These are phyloP conservation scores for Leptinotarsa undecemlineata DNA, from an alignment of 1,140 invertebrate species.

Conservation along the genomic window DNA sequence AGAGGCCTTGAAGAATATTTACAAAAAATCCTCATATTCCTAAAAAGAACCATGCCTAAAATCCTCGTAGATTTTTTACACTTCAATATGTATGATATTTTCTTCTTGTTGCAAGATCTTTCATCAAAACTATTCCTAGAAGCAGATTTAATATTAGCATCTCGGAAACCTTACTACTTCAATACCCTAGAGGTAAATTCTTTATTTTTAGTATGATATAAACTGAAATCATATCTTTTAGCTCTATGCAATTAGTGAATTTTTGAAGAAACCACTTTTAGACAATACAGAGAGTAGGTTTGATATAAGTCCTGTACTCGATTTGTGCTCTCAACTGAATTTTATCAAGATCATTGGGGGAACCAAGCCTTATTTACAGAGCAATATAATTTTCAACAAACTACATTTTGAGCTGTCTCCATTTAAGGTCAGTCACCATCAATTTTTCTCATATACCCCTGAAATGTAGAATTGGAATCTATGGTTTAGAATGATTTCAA, in stretches of 20 bases:
- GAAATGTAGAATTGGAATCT: too few relatives aligned
- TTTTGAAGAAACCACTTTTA: conserved; percentile 77
- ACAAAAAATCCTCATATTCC: conserved; percentile 72
- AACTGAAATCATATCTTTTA: conserved; percentile 59
- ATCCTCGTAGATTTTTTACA: conserved; percentile 78
- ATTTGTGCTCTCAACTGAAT: conserved; percentile 79
- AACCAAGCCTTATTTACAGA: conserved; percentile 67
- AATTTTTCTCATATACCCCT: too few relatives aligned
- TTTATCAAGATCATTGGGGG: conserved; percentile 72
- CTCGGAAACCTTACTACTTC: conserved; percentile 66
- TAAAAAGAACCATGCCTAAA: conserved; percentile 74
- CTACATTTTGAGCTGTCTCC: conserved; percentile 78
- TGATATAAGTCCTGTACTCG: conserved; percentile 88
- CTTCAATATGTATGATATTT: conserved; percentile 82
- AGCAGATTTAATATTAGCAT: conserved; percentile 67
- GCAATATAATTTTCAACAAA: conserved; percentile 82
- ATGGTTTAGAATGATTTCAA: too few relatives aligned
- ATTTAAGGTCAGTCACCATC: conserved; percentile 66
- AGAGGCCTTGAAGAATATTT: conserved; percentile 80
- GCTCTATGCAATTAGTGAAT: conserved; percentile 85
- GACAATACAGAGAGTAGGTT: conserved; percentile 66
- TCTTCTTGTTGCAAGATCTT: conserved; percentile 78
- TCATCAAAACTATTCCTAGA: conserved; percentile 72
- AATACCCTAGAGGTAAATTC: conserved; percentile 72
- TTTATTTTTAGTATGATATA: neutral